Percentiles rank a stretch among this genome's conserved stretches.
Evolutionary conservation across 2,113 vertebrate genomes (phyloP).

Genomic region (Heliornis fulica): DNA sequence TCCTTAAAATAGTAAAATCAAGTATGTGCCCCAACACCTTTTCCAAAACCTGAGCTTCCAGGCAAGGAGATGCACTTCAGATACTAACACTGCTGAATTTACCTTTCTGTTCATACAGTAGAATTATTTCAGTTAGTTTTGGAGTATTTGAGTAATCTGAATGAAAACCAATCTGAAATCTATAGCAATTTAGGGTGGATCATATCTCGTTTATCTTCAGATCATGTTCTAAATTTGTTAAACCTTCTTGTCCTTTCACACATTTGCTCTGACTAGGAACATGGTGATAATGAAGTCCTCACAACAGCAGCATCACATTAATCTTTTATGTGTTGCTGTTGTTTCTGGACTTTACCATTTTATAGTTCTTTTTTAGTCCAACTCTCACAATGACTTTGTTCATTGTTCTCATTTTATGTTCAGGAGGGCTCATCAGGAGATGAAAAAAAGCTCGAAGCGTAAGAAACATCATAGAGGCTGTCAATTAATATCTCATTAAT

Average conservation of each 20-base stretch:
- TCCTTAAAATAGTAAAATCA: neutral
- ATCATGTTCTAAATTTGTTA: neutral
- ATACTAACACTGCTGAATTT: neutral
- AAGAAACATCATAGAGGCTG: slow-evolving; percentile 21
- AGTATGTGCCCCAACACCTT: neutral
- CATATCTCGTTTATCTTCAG: slow-evolving; percentile 9
- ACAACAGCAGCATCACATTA: neutral
- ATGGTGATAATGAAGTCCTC: slow-evolving; percentile 46
- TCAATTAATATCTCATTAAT: slow-evolving; percentile 63
- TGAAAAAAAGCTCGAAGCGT: slow-evolving; percentile 7
- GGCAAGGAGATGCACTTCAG: neutral
- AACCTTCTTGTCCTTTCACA: slow-evolving; percentile 31
- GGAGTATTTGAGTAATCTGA: neutral
- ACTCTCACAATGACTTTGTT: slow-evolving; percentile 23
- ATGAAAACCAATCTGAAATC: neutral
- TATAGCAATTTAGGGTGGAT: neutral
- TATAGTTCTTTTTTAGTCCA: slow-evolving; percentile 1
- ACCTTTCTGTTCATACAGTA: neutral
- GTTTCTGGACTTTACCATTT: neutral
- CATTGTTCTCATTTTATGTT: slow-evolving; percentile 32
- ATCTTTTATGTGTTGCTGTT: slow-evolving; percentile 30
- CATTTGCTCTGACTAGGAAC: slow-evolving; percentile 11
- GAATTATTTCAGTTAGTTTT: neutral
- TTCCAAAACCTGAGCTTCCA: neutral
- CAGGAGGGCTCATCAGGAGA: neutral